These are phyloP conservation scores for Neoseiulus cucumeris DNA, from an alignment of 1,140 invertebrate species.

Conservation along the genomic window DNA sequence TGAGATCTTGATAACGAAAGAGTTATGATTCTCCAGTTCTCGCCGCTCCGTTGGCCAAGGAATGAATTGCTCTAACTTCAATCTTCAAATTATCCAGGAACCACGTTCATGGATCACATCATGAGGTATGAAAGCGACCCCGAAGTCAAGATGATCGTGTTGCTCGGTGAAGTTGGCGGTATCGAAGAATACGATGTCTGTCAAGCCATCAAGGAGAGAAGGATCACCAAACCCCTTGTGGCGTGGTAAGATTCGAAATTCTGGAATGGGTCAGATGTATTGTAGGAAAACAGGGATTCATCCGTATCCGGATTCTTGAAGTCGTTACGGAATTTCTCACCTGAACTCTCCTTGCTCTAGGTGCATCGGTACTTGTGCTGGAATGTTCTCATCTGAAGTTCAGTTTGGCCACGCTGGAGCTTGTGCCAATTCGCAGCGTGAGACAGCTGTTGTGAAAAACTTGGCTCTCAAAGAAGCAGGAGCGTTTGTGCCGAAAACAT, in stretches of 20 bases:
- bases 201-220: slow-evolving; percentile 53
- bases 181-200: slow-evolving; percentile 97
- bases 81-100: slow-evolving; percentile 55
- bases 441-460: slow-evolving; percentile 88
- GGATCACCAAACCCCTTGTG: slow-evolving; percentile 79
- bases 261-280: slow-evolving; percentile 75
- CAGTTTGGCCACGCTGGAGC: slow-evolving; percentile 98
- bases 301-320: not conserved
- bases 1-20: too few relatives aligned
- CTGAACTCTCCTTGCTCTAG: not conserved
- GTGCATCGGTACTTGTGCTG: slow-evolving; percentile 23
- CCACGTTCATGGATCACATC: slow-evolving; percentile 95
- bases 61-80: too few relatives aligned
- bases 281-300: too few relatives aligned
- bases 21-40: not conserved
- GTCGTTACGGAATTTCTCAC: not conserved
- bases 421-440: slow-evolving; percentile 80
- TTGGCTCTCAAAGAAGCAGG: slow-evolving; percentile 55
- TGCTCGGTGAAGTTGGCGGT: slow-evolving; percentile 91
- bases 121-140: slow-evolving; percentile 53
- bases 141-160: slow-evolving; percentile 73
- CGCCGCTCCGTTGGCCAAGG: too few relatives aligned
- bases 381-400: slow-evolving; percentile 36
- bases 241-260: slow-evolving; percentile 99
- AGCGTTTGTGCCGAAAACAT: slow-evolving; percentile 71